Base-by-base conservation (phyloP, 2,113 vertebrate species). In the Cervus canadensis region DNA sequence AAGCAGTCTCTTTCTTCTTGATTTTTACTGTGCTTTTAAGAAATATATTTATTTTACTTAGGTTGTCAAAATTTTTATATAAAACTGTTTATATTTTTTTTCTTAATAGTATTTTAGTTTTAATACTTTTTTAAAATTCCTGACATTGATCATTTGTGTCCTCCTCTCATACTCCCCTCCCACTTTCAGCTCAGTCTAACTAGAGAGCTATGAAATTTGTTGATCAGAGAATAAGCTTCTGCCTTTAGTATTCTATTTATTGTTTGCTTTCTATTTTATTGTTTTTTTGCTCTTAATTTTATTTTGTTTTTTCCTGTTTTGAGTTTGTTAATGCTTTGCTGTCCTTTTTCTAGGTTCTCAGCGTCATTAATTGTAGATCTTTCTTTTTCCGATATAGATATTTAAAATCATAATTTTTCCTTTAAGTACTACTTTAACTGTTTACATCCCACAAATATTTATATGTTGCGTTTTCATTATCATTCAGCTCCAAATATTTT, bases 221-320 rank as follows among this genome's bases (percentile, higher is more conserved):
- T 95, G 52, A 87, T 87, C 6, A 19, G 59, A 59, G 43, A 48
- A 48, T 3, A 62, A 54, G 15, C 17, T 93, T 92, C 93, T 91
- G 25, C 11, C 4, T 95, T 94, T 86, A 40, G 50, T 74, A 93
- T 90, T 94, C 25, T 78, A 50, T 64, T 89, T 64, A 62, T 57
- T 92, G 16, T 33, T 94, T 83, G 12, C 62, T 89, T 92, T 87
- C 8, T 95, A 10, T 82, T 82, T 89, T 48, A 54, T 54, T 71
- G 4, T 25, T n/a, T 90, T 96, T 96, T 95, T 87, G 7, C 33
- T 87, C 3, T 92, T 83, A n/a, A n/a, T 89, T 64, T 95, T 90
- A 78, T 78, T 94, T 91, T 33, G 45, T 64, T 82, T 6, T 7
- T 87, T 60, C 28, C 12, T 88, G n/a, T 57, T 85, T 88, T 96